These are phyloP conservation scores for Drosophila kurseongensis DNA, from an alignment of 1,140 invertebrate species.

Conservation along the genomic window DNA sequence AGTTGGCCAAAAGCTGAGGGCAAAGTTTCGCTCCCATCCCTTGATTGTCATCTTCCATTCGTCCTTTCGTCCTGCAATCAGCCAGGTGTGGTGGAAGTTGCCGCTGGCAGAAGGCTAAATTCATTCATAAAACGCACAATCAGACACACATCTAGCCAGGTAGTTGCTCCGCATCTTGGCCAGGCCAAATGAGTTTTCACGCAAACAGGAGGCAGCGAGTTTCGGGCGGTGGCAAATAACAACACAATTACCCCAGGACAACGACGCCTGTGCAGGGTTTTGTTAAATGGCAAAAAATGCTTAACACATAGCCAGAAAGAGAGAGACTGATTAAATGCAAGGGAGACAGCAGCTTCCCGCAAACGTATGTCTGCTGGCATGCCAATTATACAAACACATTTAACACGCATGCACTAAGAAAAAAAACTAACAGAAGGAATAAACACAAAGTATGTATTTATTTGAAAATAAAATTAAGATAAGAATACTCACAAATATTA, in stretches of 20 bases:
- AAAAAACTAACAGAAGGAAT: no score
- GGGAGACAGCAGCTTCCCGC: constrained; percentile 11
- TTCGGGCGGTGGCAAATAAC: constrained; percentile 56
- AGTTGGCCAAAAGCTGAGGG: constrained; percentile 45
- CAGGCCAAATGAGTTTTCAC: constrained; percentile 62
- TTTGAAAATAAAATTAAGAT: no score
- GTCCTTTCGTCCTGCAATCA: constrained; percentile 28
- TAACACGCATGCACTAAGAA: constrained; percentile 1
- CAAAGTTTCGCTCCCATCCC: constrained; percentile 62
- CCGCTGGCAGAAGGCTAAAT: constrained; percentile 49
- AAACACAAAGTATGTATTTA: no score
- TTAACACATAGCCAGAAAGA: constrained; percentile 28
- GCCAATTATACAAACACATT: constrained; percentile 64
- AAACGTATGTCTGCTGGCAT: constrained; percentile 54
- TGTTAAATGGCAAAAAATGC: constrained; percentile 71
- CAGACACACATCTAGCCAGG: constrained; percentile 42
- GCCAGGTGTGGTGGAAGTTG: constrained; percentile 24
- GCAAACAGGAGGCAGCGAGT: not conserved
- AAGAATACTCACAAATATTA: no score
- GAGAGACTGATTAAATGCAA: not conserved
- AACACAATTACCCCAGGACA: constrained; percentile 68
- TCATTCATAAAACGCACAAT: constrained; percentile 73
- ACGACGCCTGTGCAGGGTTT: constrained; percentile 36
- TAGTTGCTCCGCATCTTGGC: constrained; percentile 19
- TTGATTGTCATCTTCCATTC: constrained; percentile 59